Evolutionary conservation across 2,888 invertebrate species (phyloP).

Genomic region (Dexiosoma caninum): DNA sequence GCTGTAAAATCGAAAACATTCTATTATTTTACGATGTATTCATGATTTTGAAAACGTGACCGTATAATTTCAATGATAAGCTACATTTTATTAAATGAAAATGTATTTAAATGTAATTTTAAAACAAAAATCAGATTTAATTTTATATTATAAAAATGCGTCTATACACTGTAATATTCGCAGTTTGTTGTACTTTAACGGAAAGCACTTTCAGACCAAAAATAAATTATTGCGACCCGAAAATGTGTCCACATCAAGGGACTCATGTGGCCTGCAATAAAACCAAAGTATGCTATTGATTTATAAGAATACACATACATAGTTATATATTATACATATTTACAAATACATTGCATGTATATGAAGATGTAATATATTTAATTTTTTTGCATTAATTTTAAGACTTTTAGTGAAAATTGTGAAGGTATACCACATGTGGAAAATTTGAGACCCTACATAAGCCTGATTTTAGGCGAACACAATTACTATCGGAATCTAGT

Average conservation of each 20-base stretch:
- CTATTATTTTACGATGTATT: neutral
- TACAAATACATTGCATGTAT: neutral
- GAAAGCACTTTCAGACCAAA: neutral
- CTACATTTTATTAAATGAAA: neutral
- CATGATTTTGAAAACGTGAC: slow-evolving; percentile 37
- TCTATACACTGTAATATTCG: neutral
- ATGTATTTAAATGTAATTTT: slow-evolving; percentile 18
- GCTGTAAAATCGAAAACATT: neutral
- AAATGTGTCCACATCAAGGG: slow-evolving; percentile 62
- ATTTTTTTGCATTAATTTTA: neutral
- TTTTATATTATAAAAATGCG: neutral
- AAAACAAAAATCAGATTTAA: neutral
- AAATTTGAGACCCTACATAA: slow-evolving; percentile 24
- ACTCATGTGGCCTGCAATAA: slow-evolving; percentile 58
- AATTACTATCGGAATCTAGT: slow-evolving; percentile 57
- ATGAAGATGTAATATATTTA: neutral
- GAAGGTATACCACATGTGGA: slow-evolving; percentile 40
- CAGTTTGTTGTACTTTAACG: neutral
- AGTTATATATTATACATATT: too few species aligned
- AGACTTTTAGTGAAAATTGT: slow-evolving; percentile 56
- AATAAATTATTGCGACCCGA: slow-evolving; percentile 51
- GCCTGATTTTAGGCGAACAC: slow-evolving; percentile 56
- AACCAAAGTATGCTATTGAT: slow-evolving; percentile 37
- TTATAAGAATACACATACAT: neutral
- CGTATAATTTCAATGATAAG: slow-evolving; percentile 31